Evolutionary conservation across 1,140 invertebrate species (phyloP).

Genomic region (Drosophila guanche): DNA sequence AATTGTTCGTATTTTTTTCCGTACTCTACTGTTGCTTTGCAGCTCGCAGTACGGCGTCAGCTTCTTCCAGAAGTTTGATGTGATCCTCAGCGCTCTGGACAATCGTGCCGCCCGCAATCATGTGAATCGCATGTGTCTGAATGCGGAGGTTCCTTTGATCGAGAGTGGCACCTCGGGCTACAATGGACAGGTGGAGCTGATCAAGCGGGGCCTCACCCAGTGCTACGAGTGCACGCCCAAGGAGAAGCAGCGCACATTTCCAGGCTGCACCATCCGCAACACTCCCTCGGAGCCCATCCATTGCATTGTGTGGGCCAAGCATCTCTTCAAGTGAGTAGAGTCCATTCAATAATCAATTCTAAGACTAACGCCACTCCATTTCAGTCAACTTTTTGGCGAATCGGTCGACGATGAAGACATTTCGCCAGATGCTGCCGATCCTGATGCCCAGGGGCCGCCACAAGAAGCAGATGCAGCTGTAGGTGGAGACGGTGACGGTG

Average conservation of each 20-base stretch:
- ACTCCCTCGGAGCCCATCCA: conserved; percentile 99
- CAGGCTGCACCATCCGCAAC: conserved; percentile 99
- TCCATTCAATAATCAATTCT: conserved; percentile 1
- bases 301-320: conserved; percentile 99
- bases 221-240: conserved; percentile 99
- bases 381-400: conserved; percentile 98
- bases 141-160: conserved; percentile 95
- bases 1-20: neutral
- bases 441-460: conserved; percentile 87
- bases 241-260: conserved; percentile 95
- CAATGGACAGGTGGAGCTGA: conserved; percentile 93
- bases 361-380: conserved; percentile 14
- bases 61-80: conserved; percentile 95
- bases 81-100: conserved; percentile 99
- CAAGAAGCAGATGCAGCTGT: conserved; percentile 41
- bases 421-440: conserved; percentile 97
- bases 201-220: conserved; percentile 94
- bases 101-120: conserved; percentile 98
- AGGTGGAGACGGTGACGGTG: conserved; percentile 86
- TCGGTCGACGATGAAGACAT: conserved; percentile 98
- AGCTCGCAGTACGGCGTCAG: conserved; percentile 95
- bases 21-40: conserved; percentile 82
- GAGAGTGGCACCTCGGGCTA: conserved; percentile 99
- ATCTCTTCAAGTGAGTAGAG: conserved; percentile 96
- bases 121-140: conserved; percentile 99